A percentile compares a stretch with the other conserved stretches of the same genome.
phyloP scores from a whole-genome alignment of 2,797 vertebrate genomes.

The Xenentodon cancila region DNA sequence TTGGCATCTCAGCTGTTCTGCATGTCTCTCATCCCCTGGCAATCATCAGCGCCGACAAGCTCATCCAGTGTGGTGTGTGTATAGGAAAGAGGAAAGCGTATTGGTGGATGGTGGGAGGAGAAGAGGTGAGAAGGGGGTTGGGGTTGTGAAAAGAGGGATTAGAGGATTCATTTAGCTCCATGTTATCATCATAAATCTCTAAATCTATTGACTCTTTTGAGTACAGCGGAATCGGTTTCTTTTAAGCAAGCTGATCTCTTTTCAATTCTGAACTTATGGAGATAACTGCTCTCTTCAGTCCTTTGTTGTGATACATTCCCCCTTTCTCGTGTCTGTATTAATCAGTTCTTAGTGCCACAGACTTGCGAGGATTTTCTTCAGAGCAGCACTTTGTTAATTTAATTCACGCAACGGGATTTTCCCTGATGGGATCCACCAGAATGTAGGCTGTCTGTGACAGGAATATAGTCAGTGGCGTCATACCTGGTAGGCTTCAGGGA shows the following conservation, averaged over 20 bases:
- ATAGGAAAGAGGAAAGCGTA: slow-evolving; percentile 44
- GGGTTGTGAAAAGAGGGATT: slow-evolving; percentile 63
- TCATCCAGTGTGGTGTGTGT: slow-evolving; percentile 48
- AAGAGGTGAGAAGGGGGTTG: slow-evolving; percentile 55
- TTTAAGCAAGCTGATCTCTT: slow-evolving; percentile 24
- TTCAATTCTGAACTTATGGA: slow-evolving; percentile 10
- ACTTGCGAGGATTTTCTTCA: slow-evolving; percentile 51
- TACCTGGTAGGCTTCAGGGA: slow-evolving; percentile 28
- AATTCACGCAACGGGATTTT: slow-evolving; percentile 56
- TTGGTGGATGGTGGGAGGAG: slow-evolving; percentile 33
- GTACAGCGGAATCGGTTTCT: slow-evolving; percentile 18
- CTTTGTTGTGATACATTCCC: slow-evolving; percentile 20
- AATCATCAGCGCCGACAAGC: slow-evolving; percentile 62
- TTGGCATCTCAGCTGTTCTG: slow-evolving; percentile 53
- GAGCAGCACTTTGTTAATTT: slow-evolving; percentile 42
- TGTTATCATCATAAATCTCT: slow-evolving; percentile 48
- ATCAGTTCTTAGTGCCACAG: slow-evolving; percentile 20
- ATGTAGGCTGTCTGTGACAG: slow-evolving; percentile 33
- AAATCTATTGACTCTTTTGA: slow-evolving; percentile 32
- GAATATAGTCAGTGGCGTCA: slow-evolving; percentile 37
- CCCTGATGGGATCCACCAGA: slow-evolving; percentile 41
- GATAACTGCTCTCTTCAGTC: slow-evolving; percentile 19
- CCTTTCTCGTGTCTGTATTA: slow-evolving; percentile 34
- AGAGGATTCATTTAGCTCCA: slow-evolving; percentile 51
- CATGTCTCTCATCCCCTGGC: slow-evolving; percentile 70